These are phyloP conservation scores for Parapristionchus giblindavisi DNA, from an alignment of 2,888 invertebrate genomes.

Conservation along the genomic window DNA sequence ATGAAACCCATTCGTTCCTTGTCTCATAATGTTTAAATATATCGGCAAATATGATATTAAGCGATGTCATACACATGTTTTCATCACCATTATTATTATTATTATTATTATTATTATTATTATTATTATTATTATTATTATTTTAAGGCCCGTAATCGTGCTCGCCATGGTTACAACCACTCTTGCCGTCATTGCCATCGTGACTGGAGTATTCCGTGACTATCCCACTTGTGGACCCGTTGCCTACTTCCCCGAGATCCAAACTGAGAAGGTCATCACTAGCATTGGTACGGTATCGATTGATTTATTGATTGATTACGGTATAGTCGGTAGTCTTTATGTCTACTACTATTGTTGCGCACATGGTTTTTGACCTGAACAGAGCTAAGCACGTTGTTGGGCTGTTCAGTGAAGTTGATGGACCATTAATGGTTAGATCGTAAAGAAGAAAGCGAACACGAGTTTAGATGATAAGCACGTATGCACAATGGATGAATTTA, in stretches of 20 bases:
- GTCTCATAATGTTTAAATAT: too few relatives aligned
- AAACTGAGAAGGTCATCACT: constrained; percentile 40
- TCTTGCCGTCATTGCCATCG: constrained; percentile 62
- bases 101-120: neutral
- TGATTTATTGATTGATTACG: neutral
- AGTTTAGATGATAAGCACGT: too few relatives aligned
- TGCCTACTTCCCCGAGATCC: constrained; percentile 48
- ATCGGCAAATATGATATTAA: too few relatives aligned
- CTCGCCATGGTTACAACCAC: constrained; percentile 68
- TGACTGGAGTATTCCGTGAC: constrained; percentile 58
- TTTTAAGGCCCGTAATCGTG: constrained; percentile 65
- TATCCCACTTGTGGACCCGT: constrained; percentile 45
- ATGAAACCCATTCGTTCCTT: too few relatives aligned
- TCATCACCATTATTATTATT: neutral
- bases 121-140: neutral
- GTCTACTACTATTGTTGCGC: neutral
- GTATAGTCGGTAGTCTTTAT: neutral
- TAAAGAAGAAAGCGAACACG: too few relatives aligned
- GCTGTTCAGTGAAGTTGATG: neutral
- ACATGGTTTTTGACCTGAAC: neutral
- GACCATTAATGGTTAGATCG: too few relatives aligned
- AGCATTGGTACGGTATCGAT: constrained; percentile 46
- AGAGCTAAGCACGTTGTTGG: neutral
- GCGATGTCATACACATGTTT: too few relatives aligned
- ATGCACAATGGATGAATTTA: too few relatives aligned